Evolutionary conservation across 2,797 vertebrate genomes (phyloP).

Genomic region (Etheostoma perlongum): DNA sequence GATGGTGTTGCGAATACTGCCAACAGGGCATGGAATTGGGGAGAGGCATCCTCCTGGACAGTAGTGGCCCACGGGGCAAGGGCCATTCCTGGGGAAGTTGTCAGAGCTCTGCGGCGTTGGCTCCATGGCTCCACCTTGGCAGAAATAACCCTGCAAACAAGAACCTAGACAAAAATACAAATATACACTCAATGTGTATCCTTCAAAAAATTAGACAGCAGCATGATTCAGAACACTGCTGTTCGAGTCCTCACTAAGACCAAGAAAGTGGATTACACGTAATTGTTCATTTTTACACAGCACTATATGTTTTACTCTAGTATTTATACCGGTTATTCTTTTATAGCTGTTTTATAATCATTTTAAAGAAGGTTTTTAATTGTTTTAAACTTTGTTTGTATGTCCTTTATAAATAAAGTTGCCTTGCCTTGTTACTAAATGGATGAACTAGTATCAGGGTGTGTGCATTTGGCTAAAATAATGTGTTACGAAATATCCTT

Average conservation of each 20-base stretch:
- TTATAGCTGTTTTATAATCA: too few relatives aligned
- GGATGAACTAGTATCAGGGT: not conserved
- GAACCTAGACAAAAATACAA: slow-evolving; percentile 75
- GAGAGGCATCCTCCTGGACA: slow-evolving; percentile 87
- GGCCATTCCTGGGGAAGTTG: slow-evolving; percentile 83
- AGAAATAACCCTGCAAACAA: slow-evolving; percentile 91
- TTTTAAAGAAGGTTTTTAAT: too few relatives aligned
- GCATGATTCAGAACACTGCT: too few relatives aligned
- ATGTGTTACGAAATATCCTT: not conserved
- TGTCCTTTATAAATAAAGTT: too few relatives aligned
- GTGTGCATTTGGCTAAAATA: not conserved
- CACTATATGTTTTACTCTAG: too few relatives aligned
- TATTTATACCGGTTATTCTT: too few relatives aligned
- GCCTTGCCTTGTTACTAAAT: not conserved
- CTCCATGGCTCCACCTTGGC: slow-evolving; percentile 85
- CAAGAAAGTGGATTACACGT: too few relatives aligned
- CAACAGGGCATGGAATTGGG: slow-evolving; percentile 88
- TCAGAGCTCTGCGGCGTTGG: slow-evolving; percentile 80
- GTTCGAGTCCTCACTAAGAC: too few relatives aligned
- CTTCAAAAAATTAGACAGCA: too few relatives aligned
- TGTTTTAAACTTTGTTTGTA: too few relatives aligned
- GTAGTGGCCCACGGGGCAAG: slow-evolving; percentile 90
- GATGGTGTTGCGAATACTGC: slow-evolving; percentile 87
- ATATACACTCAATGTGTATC: not conserved
- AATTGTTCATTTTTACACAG: too few relatives aligned